phyloP scores from a whole-genome alignment of 2,797 vertebrate genomes.

The Oryzias dopingdopingensis region DNA sequence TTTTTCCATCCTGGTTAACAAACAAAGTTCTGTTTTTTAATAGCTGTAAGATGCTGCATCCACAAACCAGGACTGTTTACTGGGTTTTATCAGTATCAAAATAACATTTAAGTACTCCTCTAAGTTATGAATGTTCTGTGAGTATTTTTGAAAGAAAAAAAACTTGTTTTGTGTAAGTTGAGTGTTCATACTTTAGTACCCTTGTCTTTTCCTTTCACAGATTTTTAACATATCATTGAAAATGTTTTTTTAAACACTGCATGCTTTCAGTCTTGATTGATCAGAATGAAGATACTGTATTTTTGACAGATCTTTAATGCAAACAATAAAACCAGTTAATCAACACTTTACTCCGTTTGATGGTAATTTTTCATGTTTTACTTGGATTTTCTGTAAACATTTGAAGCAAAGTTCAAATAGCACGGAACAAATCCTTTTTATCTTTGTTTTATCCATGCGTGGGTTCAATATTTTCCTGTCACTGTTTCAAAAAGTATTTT shows the following conservation, averaged over 20 bases:
- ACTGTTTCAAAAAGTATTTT: no score
- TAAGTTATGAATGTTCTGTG: slow-evolving; percentile 41
- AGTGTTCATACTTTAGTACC: slow-evolving; percentile 62
- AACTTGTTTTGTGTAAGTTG: slow-evolving; percentile 42
- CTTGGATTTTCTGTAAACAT: no score
- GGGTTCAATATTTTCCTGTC: no score
- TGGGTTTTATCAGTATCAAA: slow-evolving; percentile 77
- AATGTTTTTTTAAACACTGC: slow-evolving; percentile 76
- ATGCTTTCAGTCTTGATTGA: slow-evolving; percentile 65
- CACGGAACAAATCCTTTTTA: no score
- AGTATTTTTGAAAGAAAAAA: slow-evolving; percentile 42
- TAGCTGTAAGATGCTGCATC: slow-evolving; percentile 36
- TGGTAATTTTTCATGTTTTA: background rate
- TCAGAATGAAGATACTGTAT: slow-evolving; percentile 68
- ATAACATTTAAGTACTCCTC: slow-evolving; percentile 31
- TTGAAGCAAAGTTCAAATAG: no score
- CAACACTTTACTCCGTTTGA: slow-evolving; percentile 22
- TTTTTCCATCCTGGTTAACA: slow-evolving; percentile 35
- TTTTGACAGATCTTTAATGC: slow-evolving; percentile 69
- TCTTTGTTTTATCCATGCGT: no score
- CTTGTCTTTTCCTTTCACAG: slow-evolving; percentile 58
- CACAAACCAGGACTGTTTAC: slow-evolving; percentile 55
- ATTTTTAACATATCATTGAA: slow-evolving; percentile 72
- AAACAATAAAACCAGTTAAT: slow-evolving; percentile 68
- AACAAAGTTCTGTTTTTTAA: slow-evolving; percentile 33